These are phyloP conservation scores for Cotesia typhae DNA, from an alignment of 1,140 invertebrate species.

Conservation along the genomic window DNA sequence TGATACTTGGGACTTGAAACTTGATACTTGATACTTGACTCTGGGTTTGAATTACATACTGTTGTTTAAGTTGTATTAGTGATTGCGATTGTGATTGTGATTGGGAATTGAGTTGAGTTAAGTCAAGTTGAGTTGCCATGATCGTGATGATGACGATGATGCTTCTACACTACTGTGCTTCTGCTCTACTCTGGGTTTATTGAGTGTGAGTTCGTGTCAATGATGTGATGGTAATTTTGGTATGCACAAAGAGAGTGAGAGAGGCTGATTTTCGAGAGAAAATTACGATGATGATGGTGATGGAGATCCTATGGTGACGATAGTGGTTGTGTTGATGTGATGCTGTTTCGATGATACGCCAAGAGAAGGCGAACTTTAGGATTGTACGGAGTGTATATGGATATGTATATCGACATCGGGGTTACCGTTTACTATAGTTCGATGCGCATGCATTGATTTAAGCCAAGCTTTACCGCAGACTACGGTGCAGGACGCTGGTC, in stretches of 20 bases:
- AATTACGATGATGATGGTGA: slow-evolving; percentile 20
- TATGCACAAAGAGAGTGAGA: slow-evolving; percentile 9
- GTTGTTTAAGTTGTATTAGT: not conserved
- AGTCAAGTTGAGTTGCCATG: not conserved
- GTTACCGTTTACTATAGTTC: slow-evolving; percentile 18
- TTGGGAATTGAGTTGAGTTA: too few relatives aligned
- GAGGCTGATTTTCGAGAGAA: slow-evolving; percentile 11
- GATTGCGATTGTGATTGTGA: not conserved
- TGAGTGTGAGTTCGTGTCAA: not conserved
- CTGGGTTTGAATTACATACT: not conserved
- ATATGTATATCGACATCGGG: not conserved
- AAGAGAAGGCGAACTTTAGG: slow-evolving; percentile 18
- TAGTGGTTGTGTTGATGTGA: slow-evolving; percentile 1
- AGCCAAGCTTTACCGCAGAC: slow-evolving; percentile 30
- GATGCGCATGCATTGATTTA: slow-evolving; percentile 32
- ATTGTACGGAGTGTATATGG: not conserved
- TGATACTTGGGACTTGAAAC: not conserved
- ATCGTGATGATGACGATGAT: slow-evolving; percentile 2
- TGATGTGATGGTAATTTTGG: slow-evolving; percentile 28
- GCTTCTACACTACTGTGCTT: too few relatives aligned
- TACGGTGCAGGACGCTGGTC: slow-evolving; percentile 22
- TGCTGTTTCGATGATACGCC: not conserved
- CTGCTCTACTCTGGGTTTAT: too few relatives aligned
- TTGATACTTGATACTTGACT: not conserved
- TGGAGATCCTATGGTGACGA: not conserved